These are phyloP conservation scores for Vollenhovia emeryi DNA, from an alignment of 1,140 invertebrate species.

Conservation along the genomic window DNA sequence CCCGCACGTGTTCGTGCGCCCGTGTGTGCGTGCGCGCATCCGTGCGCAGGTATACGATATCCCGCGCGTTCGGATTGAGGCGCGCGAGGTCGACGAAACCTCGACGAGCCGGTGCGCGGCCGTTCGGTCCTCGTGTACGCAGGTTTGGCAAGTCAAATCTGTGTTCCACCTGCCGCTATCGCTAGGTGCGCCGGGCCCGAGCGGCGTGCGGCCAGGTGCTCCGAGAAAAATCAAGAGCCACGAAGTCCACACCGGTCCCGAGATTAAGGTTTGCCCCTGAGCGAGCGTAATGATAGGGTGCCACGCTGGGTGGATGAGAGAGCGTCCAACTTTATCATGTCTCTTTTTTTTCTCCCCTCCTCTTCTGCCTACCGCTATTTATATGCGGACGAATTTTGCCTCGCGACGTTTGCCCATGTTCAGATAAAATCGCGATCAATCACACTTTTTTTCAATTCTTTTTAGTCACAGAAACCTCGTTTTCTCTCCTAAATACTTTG, in stretches of 20 bases:
- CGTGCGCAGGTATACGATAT: slow-evolving; percentile 34
- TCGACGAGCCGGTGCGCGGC: slow-evolving; percentile 25
- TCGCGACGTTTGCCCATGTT: not conserved
- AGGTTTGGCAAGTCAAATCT: slow-evolving; percentile 58
- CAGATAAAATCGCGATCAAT: not conserved
- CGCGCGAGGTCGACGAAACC: slow-evolving; percentile 45
- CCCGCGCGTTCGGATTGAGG: not conserved
- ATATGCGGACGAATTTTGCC: slow-evolving; percentile 20
- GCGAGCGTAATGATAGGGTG: slow-evolving; percentile 72
- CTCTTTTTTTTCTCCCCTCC: not conserved
- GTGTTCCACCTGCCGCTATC: slow-evolving; percentile 71
- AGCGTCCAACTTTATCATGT: slow-evolving; percentile 45
- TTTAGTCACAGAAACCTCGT: not conserved
- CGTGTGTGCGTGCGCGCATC: not conserved
- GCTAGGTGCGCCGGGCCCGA: slow-evolving; percentile 22
- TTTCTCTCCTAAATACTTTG: not conserved
- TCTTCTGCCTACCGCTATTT: not conserved
- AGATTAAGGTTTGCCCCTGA: slow-evolving; percentile 69
- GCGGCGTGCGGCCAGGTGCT: slow-evolving; percentile 73
- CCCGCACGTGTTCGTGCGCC: slow-evolving; percentile 66
- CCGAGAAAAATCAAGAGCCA: slow-evolving; percentile 69
- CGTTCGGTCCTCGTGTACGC: not conserved
- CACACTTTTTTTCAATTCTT: slow-evolving; percentile 23
- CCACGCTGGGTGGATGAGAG: slow-evolving; percentile 40
- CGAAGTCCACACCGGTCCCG: not conserved